phyloP scores from a whole-genome alignment of 2,113 vertebrate genomes.

The Aspidoscelis tigris region DNA sequence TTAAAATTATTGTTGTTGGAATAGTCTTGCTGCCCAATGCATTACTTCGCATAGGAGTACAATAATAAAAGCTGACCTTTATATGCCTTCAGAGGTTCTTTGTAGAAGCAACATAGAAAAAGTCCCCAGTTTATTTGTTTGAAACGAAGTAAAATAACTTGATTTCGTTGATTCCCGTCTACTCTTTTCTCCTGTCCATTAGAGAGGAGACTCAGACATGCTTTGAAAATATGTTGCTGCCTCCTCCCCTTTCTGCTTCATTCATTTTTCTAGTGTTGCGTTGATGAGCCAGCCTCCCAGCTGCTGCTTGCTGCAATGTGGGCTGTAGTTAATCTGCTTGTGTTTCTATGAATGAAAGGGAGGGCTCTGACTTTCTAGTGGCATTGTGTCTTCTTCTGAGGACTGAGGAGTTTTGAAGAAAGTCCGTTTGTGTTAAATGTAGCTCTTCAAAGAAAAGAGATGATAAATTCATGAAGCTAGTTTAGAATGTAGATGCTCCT shows the following conservation, averaged over 20 bases:
- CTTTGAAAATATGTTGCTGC: neutral
- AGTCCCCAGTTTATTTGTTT: neutral
- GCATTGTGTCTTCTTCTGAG: neutral
- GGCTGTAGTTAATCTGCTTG: neutral
- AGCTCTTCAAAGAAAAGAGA: neutral
- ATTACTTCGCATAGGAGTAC: no score
- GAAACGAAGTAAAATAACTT: neutral
- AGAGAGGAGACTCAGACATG: neutral
- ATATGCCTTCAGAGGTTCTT: neutral
- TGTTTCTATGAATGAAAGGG: constrained; percentile 21
- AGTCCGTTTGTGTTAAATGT: neutral
- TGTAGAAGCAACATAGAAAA: neutral
- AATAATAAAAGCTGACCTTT: no score
- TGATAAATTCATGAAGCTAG: neutral
- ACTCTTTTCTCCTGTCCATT: neutral
- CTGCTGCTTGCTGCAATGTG: neutral
- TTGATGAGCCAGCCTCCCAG: neutral
- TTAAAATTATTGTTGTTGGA: neutral
- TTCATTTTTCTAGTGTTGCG: constrained; percentile 3
- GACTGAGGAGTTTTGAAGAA: neutral
- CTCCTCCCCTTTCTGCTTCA: constrained; percentile 1
- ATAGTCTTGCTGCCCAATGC: no score
- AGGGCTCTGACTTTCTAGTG: neutral
- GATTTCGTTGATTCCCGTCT: no score
- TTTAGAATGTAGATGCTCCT: neutral